Conservation (phyloP, 2,797 vertebrate species). For the Protosalanx chinensis region DNA sequence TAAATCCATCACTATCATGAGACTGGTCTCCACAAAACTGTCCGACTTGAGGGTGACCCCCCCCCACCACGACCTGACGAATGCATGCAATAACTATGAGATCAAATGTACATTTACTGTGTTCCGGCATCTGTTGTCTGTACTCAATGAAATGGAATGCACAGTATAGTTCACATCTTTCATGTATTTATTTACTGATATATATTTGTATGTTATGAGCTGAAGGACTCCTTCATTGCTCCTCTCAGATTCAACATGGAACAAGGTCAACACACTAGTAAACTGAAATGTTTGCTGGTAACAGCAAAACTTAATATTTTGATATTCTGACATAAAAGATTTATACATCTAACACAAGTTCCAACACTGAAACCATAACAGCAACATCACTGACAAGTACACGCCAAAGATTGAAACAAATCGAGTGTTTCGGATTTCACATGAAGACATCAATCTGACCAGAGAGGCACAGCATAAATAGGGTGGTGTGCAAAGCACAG, state of each 20-base stretch:
- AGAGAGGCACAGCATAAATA: conserved; percentile 75
- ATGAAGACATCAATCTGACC: conserved; percentile 52
- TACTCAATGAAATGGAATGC: conserved; percentile 42
- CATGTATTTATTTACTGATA: conserved; percentile 28
- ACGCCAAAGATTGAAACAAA: conserved; percentile 41
- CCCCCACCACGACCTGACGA: conserved; percentile 18
- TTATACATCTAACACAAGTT: conserved; percentile 26
- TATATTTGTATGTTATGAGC: conserved; percentile 21
- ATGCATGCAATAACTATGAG: conserved; percentile 53
- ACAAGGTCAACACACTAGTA: conserved; percentile 6
- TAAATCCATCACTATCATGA: conserved; percentile 1
- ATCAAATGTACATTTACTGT: conserved; percentile 29
- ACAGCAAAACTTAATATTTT: conserved; percentile 17
- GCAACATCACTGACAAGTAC: conserved; percentile 57
- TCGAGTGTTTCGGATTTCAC: conserved; percentile 37
- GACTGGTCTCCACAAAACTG: conserved; percentile 29
- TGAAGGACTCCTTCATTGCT: conserved; percentile 10
- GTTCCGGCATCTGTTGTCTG: conserved; percentile 27
- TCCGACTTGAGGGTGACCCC: conserved; percentile 34
- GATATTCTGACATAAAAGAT: conserved; percentile 40
- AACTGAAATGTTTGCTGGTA: conserved; percentile 17
- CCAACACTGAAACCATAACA: conserved; percentile 48
- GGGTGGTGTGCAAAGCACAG: conserved; percentile 15
- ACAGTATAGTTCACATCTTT: conserved; percentile 35
- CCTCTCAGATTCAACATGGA: not conserved